A percentile compares a stretch with the other conserved stretches of the same genome.
These are phyloP conservation scores for Ambastaia sidthimunki DNA, from an alignment of 2,797 vertebrate species.

Conservation along the genomic window DNA sequence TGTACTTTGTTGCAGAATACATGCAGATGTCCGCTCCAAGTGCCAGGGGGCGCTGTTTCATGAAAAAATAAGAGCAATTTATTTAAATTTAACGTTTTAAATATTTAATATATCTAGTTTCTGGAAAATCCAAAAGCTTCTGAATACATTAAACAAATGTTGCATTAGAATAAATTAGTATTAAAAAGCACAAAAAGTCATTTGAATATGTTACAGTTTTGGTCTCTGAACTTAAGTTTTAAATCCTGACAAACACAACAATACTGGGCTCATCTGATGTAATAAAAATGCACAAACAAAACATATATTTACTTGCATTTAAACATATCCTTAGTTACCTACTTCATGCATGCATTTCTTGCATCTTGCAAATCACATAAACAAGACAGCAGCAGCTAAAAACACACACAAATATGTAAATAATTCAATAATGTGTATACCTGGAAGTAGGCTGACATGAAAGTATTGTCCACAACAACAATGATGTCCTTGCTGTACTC, in stretches of 20 bases:
- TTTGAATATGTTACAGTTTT: too few relatives aligned
- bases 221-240: not conserved
- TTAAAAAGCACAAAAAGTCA: not conserved
- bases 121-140: not conserved
- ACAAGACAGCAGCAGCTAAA: not conserved
- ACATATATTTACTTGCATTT: not conserved
- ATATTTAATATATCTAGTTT: not conserved
- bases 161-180: not conserved
- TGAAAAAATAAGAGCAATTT: conserved; percentile 29
- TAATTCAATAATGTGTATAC: conserved; percentile 65
- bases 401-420: not conserved
- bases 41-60: conserved; percentile 84
- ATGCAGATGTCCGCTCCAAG: conserved; percentile 94
- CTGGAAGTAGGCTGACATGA: conserved; percentile 97
- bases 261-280: not conserved
- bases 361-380: not conserved
- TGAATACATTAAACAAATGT: not conserved
- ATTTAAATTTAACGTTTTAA: not conserved
- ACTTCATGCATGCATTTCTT: too few relatives aligned
- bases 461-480: conserved; percentile 93
- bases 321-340: not conserved
- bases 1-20: conserved; percentile 95
- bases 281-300: not conserved
- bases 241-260: not conserved
- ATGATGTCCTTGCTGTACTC: conserved; percentile 79